Evolutionary conservation across 1,140 invertebrate genomes (phyloP), one percentile per base, ranked within the genome.

Genomic region (Bombus waltoni): DNA sequence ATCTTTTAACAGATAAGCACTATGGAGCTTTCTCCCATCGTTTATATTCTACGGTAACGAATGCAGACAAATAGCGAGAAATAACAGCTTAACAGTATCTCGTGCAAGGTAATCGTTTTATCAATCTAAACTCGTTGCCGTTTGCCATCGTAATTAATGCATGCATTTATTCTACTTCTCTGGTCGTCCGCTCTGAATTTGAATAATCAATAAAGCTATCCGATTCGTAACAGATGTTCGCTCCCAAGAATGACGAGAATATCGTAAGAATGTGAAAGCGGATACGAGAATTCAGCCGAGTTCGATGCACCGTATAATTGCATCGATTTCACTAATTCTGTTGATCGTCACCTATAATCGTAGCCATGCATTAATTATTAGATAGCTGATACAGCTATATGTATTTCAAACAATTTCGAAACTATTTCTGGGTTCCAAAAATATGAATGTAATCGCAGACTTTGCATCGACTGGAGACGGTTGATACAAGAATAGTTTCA

Each of bases 121-220:
- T 22, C 22, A 15, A 38, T 25, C 28, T 18, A n/a, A 74, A 25
- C 40, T 62, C 70, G n/a, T 13, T 53, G 47, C 47, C 18, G 1
- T 40, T 28, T 44, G 53, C 13, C 22, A 28, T 38, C 47, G 22
- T 74, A 57, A 82, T 44, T 44, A 82, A 74, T 44, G 40, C 38
- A 28, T 40, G 22, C 70, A 40, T 62, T 81, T 74, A 59, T 44
- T 35, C 57, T 32, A 18, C 68, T n/a, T 35, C 35, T 25, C 35
- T 40, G 9, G 3, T 42, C 25, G 2, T 25, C 35, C 38, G 8
- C 3, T 32, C 15, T 15, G 57, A 40, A 40, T 44, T 22, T 9
- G 79, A 81, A 81, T 59, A 72, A 81, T 59, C 79, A n/a, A 81
- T 38, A 28, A 44, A 25, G 35, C 18, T 18, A n/a, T 42, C 47